These are phyloP conservation scores for Anagrus nilaparvatae DNA, from an alignment of 1,140 invertebrate genomes.

Conservation along the genomic window DNA sequence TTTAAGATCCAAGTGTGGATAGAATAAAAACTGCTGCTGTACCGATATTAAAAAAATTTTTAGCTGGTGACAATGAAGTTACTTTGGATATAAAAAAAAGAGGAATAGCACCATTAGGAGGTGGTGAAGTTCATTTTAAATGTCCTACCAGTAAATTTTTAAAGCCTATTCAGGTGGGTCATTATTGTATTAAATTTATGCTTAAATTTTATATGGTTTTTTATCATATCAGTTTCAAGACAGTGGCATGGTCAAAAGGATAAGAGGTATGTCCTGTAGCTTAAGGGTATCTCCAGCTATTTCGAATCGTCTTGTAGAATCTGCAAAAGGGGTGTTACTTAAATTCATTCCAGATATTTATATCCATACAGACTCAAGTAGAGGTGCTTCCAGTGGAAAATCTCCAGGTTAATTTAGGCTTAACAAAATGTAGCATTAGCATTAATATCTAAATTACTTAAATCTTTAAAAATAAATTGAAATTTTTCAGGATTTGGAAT, in stretches of 20 bases:
- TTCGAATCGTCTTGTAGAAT: slow-evolving; percentile 84
- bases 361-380: slow-evolving; percentile 84
- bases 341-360: slow-evolving; percentile 94
- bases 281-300: slow-evolving; percentile 84
- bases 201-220: slow-evolving; percentile 31
- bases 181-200: slow-evolving; percentile 35
- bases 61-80: slow-evolving; percentile 80
- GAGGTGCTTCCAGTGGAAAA: slow-evolving; percentile 76
- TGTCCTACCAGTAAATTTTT: slow-evolving; percentile 69
- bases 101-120: slow-evolving; percentile 76
- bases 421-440: too few relatives aligned
- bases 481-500: slow-evolving; percentile 83
- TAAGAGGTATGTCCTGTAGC: slow-evolving; percentile 82
- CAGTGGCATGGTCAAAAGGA: slow-evolving; percentile 86
- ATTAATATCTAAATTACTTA: too few relatives aligned
- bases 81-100: slow-evolving; percentile 76
- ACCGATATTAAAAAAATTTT: slow-evolving; percentile 72
- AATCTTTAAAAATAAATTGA: too few relatives aligned
- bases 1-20: slow-evolving; percentile 71
- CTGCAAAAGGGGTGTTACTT: slow-evolving; percentile 81
- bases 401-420: slow-evolving; percentile 56
- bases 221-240: slow-evolving; percentile 60
- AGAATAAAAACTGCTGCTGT: slow-evolving; percentile 70
- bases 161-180: slow-evolving; percentile 50
- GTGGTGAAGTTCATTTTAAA: slow-evolving; percentile 80